phyloP scores from a whole-genome alignment of 2,113 vertebrate genomes.

The Origma solitaria region DNA sequence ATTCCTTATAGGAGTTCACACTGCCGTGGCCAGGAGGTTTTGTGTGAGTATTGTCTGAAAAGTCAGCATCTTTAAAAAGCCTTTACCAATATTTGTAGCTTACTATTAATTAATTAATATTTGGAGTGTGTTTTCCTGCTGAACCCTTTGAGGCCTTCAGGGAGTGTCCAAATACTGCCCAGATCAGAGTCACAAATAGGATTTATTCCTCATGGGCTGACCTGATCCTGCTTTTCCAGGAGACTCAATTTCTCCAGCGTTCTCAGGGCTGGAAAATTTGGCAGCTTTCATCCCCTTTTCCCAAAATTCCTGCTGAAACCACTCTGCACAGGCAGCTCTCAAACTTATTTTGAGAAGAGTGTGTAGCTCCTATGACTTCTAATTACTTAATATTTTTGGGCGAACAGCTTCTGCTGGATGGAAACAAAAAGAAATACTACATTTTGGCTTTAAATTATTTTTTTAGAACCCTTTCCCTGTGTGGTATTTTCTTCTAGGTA shows the following conservation, averaged over 20 bases:
- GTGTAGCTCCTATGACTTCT: background rate
- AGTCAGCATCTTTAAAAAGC: background rate
- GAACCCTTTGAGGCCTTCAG: background rate
- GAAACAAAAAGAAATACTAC: background rate
- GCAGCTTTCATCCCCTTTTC: background rate
- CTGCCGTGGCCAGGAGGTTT: background rate
- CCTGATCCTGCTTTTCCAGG: background rate
- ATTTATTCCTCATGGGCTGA: fast-evolving
- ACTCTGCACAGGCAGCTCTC: fast-evolving
- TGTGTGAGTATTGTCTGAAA: background rate
- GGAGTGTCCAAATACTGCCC: background rate
- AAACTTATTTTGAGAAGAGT: background rate
- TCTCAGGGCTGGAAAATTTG: background rate
- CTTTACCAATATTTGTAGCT: background rate
- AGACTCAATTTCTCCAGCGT: fast-evolving
- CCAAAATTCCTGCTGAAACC: background rate
- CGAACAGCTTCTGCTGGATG: background rate
- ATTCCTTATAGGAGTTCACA: fast-evolving
- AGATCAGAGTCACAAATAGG: fast-evolving
- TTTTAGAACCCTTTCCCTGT: fast-evolving
- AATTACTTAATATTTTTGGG: background rate
- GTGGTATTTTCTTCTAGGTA: background rate
- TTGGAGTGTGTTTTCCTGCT: background rate
- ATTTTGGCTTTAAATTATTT: background rate
- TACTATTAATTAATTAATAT: background rate